These are phyloP conservation scores for Fregetta grallaria DNA, from an alignment of 2,113 vertebrate genomes.

Conservation along the genomic window DNA sequence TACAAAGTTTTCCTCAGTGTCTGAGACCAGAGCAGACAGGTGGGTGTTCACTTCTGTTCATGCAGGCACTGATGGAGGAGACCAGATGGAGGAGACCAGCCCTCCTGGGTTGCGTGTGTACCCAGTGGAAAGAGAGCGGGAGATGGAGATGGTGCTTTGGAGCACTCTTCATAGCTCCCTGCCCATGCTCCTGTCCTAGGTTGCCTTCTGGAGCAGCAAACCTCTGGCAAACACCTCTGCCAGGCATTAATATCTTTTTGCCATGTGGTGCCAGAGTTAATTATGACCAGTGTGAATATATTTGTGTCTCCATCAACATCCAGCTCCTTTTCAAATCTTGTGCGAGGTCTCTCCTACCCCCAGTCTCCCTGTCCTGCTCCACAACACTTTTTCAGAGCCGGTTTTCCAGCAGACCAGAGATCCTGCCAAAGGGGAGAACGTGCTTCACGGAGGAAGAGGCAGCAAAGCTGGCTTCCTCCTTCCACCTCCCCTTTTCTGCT, in stretches of 20 bases:
- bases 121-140: not conserved
- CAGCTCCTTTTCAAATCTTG: not conserved
- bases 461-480: not conserved
- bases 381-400: not conserved
- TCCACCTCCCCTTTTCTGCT: constrained; percentile 1
- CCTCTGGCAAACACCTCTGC: not conserved
- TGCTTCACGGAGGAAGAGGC: not conserved
- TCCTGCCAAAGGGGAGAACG: not conserved
- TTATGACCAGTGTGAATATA: not conserved
- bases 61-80: not conserved
- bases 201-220: not conserved
- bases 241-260: not conserved
- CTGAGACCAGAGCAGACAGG: not conserved
- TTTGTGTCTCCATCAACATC: not conserved
- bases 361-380: not conserved
- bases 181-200: not conserved
- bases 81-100: not conserved
- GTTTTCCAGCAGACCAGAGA: not conserved
- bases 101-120: not conserved
- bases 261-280: not conserved
- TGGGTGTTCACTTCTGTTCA: not conserved
- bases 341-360: not conserved
- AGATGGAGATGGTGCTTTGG: not conserved
- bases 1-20: not conserved
- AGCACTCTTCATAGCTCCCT: not conserved